Conservation (phyloP, 2,888 invertebrate species). For the Lacanobia oleracea region DNA sequence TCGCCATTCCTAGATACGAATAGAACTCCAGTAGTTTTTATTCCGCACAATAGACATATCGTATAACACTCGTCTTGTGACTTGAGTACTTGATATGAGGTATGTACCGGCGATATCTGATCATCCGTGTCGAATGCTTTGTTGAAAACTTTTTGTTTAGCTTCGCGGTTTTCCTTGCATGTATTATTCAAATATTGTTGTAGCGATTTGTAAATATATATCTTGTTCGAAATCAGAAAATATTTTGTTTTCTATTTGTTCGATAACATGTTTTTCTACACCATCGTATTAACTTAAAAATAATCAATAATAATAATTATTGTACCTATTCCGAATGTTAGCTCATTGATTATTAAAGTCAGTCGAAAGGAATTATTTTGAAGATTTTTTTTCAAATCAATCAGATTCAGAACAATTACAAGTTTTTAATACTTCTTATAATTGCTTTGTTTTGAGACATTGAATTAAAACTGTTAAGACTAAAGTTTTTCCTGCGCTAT, state of each 20-base stretch:
- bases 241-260: not conserved
- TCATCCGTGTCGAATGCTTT: conserved; percentile 59
- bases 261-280: not conserved
- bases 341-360: too few species aligned
- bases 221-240: conserved; percentile 6
- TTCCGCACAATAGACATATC: conserved; percentile 22
- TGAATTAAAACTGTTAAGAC: not conserved
- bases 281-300: too few species aligned
- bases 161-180: conserved; percentile 37
- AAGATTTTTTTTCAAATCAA: too few species aligned
- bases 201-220: conserved; percentile 9
- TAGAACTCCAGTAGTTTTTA: not conserved
- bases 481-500: conserved; percentile 16
- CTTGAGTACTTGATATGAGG: not conserved
- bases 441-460: not conserved
- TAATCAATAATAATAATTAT: too few species aligned
- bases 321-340: too few species aligned
- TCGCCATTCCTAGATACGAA: not conserved
- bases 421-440: too few species aligned
- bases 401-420: not conserved
- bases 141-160: conserved; percentile 42
- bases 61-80: conserved; percentile 11
- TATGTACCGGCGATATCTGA: conserved; percentile 31
- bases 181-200: conserved; percentile 40
- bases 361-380: too few species aligned